Base-by-base conservation (phyloP, 2,113 vertebrate genomes). In the Ramphastos sulfuratus region DNA sequence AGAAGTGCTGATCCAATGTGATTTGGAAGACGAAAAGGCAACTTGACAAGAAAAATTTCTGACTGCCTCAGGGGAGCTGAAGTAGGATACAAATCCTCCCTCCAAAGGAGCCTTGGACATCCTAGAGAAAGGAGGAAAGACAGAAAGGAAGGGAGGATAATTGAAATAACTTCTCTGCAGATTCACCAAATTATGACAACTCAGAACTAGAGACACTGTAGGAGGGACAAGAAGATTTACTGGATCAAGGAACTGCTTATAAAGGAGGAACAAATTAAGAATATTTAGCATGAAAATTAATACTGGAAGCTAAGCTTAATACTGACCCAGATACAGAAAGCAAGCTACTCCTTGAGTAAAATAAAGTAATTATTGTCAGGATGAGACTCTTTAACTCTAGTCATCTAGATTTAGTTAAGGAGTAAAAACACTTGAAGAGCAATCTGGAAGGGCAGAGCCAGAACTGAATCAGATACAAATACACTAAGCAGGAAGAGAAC, bases 151-250 rank as follows among this genome's bases (percentile, higher is more conserved):
- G 33, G 60, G 37, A 93, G 54, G 33, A 92, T 87, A 95, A 89
- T 86, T 85, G 91, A 94, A 95, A 87, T 69, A 92, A 33, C 72
- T 92, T 87, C 87, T 89, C 61, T 82, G 91, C 48, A 88, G 90
- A 90, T 88, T 95, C 93, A 95, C 44, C 90, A 91, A 92, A 95
- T 94, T 92, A 93, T 94, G 90, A 83, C 37, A 87, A 67, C 60
- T 93, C 93, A 86, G 71, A 42, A 66, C 54, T 52, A 46, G 72
- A 86, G 46, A 96, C 82, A 82, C 82, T 9, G 69, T 70, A 96
- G 93, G 94, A 94, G 63, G 71, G 93, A 95, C 88, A 69, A 90
- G 91, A 91, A 95, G 69, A 95, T 94, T 89, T 93, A 91, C 70
- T 76, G 85, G 84, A 94, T 92, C 76, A 89, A 39, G 93, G 58